phyloP scores from a whole-genome alignment of 2,113 vertebrate genomes.

The Salminus brasiliensis region DNA sequence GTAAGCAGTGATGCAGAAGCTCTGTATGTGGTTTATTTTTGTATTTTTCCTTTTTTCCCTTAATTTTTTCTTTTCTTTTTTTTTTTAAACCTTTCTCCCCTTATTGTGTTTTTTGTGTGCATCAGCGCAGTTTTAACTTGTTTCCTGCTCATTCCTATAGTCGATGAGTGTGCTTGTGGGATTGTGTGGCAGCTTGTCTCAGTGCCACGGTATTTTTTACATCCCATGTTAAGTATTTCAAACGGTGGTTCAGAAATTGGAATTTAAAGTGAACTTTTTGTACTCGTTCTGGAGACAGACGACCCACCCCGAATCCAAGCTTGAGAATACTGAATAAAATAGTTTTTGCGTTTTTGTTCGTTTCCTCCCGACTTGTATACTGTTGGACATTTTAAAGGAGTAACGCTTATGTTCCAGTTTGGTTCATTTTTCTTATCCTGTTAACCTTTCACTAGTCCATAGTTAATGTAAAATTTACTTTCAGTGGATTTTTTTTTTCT shows the following conservation, averaged over 20 bases:
- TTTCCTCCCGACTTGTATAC: conserved; percentile 40
- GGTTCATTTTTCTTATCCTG: neutral
- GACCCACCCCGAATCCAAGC: conserved; percentile 4
- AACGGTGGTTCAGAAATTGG: conserved; percentile 27
- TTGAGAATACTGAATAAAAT: conserved; percentile 15
- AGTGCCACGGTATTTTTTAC: conserved; percentile 32
- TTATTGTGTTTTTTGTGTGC: conserved; percentile 49
- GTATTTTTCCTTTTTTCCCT: conserved; percentile 43
- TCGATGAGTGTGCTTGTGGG: conserved; percentile 36
- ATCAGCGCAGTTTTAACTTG: conserved; percentile 45
- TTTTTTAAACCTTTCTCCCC: neutral
- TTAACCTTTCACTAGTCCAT: conserved; percentile 42
- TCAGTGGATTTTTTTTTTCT: conserved; percentile 15
- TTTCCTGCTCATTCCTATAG: conserved; percentile 35
- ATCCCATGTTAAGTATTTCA: conserved; percentile 40
- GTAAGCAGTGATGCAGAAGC: conserved; percentile 58
- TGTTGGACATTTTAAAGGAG: conserved; percentile 46
- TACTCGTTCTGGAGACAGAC: conserved; percentile 46
- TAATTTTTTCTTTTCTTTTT: neutral
- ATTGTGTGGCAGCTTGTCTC: conserved; percentile 16
- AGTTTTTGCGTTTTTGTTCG: neutral
- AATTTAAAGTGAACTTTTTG: conserved; percentile 47
- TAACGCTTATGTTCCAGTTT: conserved; percentile 19
- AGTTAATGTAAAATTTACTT: conserved; percentile 47
- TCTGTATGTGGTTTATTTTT: conserved; percentile 63